These are phyloP conservation scores for Holocentrus rufus DNA, from an alignment of 2,797 vertebrate species.

Conservation along the genomic window DNA sequence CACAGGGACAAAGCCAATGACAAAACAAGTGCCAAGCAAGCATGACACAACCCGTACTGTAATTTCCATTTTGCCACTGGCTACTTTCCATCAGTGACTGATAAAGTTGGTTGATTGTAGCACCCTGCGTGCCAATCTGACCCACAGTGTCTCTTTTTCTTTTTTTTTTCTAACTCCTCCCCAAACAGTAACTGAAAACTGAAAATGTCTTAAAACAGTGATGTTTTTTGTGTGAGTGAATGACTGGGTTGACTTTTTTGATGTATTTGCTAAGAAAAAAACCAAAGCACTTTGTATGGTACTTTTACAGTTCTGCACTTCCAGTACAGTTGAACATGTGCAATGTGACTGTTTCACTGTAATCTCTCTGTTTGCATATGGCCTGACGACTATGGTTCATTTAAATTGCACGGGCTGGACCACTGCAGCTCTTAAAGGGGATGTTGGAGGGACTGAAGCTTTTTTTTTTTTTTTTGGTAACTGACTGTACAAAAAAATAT, in stretches of 20 bases:
- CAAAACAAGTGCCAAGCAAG: constrained; percentile 84
- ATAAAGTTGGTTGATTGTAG: constrained; percentile 77
- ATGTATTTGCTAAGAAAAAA: constrained; percentile 67
- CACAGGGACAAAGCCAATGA: constrained; percentile 80
- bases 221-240: constrained; percentile 46
- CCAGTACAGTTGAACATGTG: constrained; percentile 67
- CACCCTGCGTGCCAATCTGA: constrained; percentile 73
- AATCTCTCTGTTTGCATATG: constrained; percentile 42
- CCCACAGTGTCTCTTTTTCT: constrained; percentile 55
- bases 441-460: constrained; percentile 45
- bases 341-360: constrained; percentile 57
- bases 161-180: constrained; percentile 52
- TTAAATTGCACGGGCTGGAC: constrained; percentile 58
- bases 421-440: constrained; percentile 58
- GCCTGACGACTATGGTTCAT: constrained; percentile 42
- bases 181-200: constrained; percentile 65
- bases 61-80: constrained; percentile 85
- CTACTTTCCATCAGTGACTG: constrained; percentile 83
- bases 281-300: constrained; percentile 80
- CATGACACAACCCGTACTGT: constrained; percentile 81
- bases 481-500: constrained; percentile 53
- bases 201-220: constrained; percentile 75
- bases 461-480: constrained; percentile 61
- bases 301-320: constrained; percentile 78
- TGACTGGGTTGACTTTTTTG: constrained; percentile 59